Percentiles rank a stretch among this genome's conserved stretches.
Conservation (phyloP, 2,113 vertebrate species). For the Ammodytes marinus region DNA sequence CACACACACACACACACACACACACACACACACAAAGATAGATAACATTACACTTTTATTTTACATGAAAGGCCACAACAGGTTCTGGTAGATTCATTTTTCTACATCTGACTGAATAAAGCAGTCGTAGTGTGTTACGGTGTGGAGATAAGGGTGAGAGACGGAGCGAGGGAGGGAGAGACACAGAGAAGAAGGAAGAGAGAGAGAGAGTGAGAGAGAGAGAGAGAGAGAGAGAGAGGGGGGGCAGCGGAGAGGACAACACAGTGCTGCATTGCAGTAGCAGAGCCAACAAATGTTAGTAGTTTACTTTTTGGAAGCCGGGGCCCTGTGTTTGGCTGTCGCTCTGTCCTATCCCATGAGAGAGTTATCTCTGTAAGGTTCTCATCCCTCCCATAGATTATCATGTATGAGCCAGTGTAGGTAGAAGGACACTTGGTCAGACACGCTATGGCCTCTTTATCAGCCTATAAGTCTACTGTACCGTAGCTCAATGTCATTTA, state of each 20-base stretch:
- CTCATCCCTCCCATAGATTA: constrained; percentile 48
- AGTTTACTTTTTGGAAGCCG: constrained; percentile 43
- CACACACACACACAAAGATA: constrained; percentile 17
- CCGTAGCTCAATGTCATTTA: constrained; percentile 51
- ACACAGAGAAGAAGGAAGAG: constrained; percentile 5
- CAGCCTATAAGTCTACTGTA: constrained; percentile 45
- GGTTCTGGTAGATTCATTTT: constrained; percentile 37
- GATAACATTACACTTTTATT: constrained; percentile 14
- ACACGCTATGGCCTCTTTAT: constrained; percentile 65
- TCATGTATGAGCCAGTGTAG: constrained; percentile 61
- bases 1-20: background rate
- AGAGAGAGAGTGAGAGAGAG: constrained; percentile 36
- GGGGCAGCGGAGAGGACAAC: constrained; percentile 65
- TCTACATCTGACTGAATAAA: constrained; percentile 44
- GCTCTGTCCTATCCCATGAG: constrained; percentile 15
- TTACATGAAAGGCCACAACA: constrained; percentile 56
- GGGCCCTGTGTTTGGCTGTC: constrained; percentile 44
- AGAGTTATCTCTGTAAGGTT: constrained; percentile 42
- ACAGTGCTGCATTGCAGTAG: constrained; percentile 80
- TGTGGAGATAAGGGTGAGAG: constrained; percentile 64
- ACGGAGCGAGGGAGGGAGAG: constrained; percentile 50
- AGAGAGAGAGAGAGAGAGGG: constrained; percentile 55
- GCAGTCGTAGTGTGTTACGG: constrained; percentile 45
- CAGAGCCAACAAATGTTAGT: constrained; percentile 54
- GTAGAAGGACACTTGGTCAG: constrained; percentile 53